A percentile compares a stretch with the other conserved stretches of the same genome.
phyloP scores from a whole-genome alignment of 2,113 vertebrate species.

The Conger conger region DNA sequence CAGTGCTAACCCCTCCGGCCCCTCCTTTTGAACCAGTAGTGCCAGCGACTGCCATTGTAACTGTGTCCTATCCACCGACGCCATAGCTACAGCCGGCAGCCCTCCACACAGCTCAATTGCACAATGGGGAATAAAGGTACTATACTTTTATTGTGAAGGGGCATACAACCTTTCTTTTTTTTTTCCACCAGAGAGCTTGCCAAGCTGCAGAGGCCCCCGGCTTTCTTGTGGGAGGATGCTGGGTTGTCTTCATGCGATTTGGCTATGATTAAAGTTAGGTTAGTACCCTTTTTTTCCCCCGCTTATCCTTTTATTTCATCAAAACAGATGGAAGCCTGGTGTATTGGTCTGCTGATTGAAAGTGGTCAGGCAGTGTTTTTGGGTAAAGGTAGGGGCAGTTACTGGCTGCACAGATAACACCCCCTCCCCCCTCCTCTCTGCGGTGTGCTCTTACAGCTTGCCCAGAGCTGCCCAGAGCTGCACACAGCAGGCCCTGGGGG shows the following conservation, averaged over 20 bases:
- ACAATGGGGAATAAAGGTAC: conserved; percentile 30
- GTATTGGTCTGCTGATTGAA: conserved; percentile 68
- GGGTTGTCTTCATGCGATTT: conserved; percentile 73
- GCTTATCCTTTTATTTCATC: conserved; percentile 50
- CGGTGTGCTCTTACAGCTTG: background rate
- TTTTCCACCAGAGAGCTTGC: conserved; percentile 51
- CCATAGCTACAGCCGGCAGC: conserved; percentile 5
- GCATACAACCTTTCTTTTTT: conserved; percentile 20
- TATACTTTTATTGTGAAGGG: conserved; percentile 69
- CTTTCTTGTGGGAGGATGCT: conserved; percentile 75
- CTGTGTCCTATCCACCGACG: background rate
- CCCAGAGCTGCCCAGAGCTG: conserved; percentile 10
- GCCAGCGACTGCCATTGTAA: background rate
- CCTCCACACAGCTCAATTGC: background rate
- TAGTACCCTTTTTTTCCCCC: conserved; percentile 62
- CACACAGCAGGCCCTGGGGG: conserved; percentile 8
- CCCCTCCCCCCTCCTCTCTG: background rate
- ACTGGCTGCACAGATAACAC: conserved; percentile 24
- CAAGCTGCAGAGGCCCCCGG: conserved; percentile 69
- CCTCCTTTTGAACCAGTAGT: background rate
- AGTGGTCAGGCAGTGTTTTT: conserved; percentile 42
- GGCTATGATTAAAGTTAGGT: conserved; percentile 78
- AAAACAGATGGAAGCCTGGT: conserved; percentile 63
- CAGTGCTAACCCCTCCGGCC: background rate
- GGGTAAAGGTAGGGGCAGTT: conserved; percentile 40